These are phyloP conservation scores for Lutjanus argentimaculatus DNA, from an alignment of 2,797 vertebrate genomes.

Conservation along the genomic window DNA sequence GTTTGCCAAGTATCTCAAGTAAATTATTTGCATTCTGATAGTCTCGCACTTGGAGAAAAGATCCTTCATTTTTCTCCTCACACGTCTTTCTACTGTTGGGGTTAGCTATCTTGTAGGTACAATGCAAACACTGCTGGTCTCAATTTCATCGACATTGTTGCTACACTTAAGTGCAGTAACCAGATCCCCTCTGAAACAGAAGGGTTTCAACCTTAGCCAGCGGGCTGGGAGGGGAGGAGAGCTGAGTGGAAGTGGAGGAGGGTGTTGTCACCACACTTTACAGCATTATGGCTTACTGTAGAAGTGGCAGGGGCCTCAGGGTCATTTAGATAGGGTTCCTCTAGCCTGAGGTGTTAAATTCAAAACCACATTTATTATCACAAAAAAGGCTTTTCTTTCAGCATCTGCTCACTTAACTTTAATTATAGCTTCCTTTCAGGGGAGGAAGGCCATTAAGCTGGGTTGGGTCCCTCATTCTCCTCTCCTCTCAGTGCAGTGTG, in stretches of 20 bases:
- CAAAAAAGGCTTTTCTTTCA: slow-evolving; percentile 84
- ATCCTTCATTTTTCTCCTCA: slow-evolving; percentile 4
- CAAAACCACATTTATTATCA: slow-evolving; percentile 87
- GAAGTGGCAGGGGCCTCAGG: slow-evolving; percentile 77
- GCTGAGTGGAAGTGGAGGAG: slow-evolving; percentile 70
- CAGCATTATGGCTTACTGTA: slow-evolving; percentile 77
- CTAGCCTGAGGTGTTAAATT: slow-evolving; percentile 86
- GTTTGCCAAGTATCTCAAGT: slow-evolving; percentile 35
- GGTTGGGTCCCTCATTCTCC: slow-evolving; percentile 71
- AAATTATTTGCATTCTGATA: slow-evolving; percentile 45
- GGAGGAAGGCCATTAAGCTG: slow-evolving; percentile 76
- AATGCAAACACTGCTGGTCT: slow-evolving; percentile 86
- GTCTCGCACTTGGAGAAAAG: slow-evolving; percentile 1
- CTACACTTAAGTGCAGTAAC: slow-evolving; percentile 88
- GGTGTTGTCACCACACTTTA: slow-evolving; percentile 75
- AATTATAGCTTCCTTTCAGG: slow-evolving; percentile 84
- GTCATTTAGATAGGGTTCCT: slow-evolving; percentile 85
- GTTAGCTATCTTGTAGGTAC: slow-evolving; percentile 82
- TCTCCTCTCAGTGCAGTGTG: slow-evolving; percentile 32
- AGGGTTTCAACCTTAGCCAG: slow-evolving; percentile 83
- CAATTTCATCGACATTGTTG: slow-evolving; percentile 86
- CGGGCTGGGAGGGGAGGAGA: slow-evolving; percentile 75
- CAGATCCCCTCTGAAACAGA: slow-evolving; percentile 82
- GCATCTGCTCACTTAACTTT: slow-evolving; percentile 88
- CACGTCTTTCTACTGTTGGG: slow-evolving; percentile 57